Evolutionary conservation across 2,888 invertebrate genomes (phyloP).

Genomic region (Ephialtes manifestator): DNA sequence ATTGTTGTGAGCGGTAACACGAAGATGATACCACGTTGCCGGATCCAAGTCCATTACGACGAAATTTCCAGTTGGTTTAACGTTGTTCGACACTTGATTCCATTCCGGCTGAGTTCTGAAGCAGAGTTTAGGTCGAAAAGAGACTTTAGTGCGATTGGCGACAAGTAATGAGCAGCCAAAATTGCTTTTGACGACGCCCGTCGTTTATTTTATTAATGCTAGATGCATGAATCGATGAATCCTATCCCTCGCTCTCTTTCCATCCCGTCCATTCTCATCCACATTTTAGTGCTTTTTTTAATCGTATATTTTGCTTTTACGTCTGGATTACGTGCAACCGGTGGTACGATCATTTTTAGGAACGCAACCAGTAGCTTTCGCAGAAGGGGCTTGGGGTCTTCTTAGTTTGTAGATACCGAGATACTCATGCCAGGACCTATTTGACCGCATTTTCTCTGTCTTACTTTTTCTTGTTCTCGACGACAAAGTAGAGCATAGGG

Average conservation of each 20-base stretch:
- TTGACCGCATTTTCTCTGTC: slow-evolving; percentile 69
- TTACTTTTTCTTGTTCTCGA: slow-evolving; percentile 97
- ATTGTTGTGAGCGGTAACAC: slow-evolving; percentile 97
- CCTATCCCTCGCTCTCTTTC: slow-evolving; percentile 38
- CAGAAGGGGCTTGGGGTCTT: slow-evolving; percentile 66
- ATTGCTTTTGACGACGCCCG: background rate
- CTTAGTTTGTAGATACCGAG: slow-evolving; percentile 13
- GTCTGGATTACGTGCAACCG: slow-evolving; percentile 9
- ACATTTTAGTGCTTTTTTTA: background rate
- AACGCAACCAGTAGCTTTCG: background rate
- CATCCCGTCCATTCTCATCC: slow-evolving; percentile 9
- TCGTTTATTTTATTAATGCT: background rate
- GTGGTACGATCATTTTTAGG: background rate
- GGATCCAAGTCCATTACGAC: slow-evolving; percentile 96
- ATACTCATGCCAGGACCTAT: slow-evolving; percentile 16
- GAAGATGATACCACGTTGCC: slow-evolving; percentile 96
- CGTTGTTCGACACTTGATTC: slow-evolving; percentile 97
- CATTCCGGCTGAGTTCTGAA: slow-evolving; percentile 94
- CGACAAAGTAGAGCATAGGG: slow-evolving; percentile 97
- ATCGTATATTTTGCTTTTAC: background rate
- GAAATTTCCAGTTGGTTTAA: slow-evolving; percentile 96
- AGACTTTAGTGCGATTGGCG: slow-evolving; percentile 16
- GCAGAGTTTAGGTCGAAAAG: slow-evolving; percentile 39
- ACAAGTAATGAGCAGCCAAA: background rate
- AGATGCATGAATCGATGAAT: slow-evolving; percentile 8